Conservation (phyloP, 2,888 invertebrate species). For the Luffia ferchaultella region DNA sequence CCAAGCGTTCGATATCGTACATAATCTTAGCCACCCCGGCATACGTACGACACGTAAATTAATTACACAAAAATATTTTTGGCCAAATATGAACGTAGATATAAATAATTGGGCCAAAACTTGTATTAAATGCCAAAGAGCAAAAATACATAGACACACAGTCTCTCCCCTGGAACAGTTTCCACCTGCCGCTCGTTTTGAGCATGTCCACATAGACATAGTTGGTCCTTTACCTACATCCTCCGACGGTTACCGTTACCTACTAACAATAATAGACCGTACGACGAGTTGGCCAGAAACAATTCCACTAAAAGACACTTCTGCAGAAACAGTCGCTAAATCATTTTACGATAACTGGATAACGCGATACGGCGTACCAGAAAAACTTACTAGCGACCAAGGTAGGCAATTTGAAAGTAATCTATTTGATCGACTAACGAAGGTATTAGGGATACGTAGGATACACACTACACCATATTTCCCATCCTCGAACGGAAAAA, state of each 20-base stretch:
- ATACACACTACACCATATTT: constrained; percentile 16
- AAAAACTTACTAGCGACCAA: too few relatives aligned
- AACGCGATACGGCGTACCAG: constrained; percentile 17
- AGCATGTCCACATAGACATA: too few relatives aligned
- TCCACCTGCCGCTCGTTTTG: constrained; percentile 7
- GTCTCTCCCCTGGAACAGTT: constrained; percentile 8
- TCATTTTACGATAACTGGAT: constrained; percentile 18
- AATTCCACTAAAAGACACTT: constrained; percentile 19
- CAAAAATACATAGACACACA: constrained; percentile 13
- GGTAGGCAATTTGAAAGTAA: too few relatives aligned
- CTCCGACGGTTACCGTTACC: too few relatives aligned
- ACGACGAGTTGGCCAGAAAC: constrained; percentile 22
- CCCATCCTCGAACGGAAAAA: too few relatives aligned
- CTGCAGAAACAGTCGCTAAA: constrained; percentile 21
- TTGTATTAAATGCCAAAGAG: constrained; percentile 9
- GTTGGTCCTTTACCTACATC: too few relatives aligned
- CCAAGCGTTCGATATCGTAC: constrained; percentile 12
- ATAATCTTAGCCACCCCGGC: constrained; percentile 13
- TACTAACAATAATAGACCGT: constrained; percentile 17
- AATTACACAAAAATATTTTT: constrained; percentile 3
- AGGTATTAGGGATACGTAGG: constrained; percentile 13
- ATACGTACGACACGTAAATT: constrained; percentile 5
- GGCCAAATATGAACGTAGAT: constrained; percentile 11
- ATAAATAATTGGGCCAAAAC: constrained; percentile 8
- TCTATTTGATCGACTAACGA: constrained; percentile 12